Conservation (phyloP, 2,888 invertebrate genomes). For the Metallyticus violacea region DNA sequence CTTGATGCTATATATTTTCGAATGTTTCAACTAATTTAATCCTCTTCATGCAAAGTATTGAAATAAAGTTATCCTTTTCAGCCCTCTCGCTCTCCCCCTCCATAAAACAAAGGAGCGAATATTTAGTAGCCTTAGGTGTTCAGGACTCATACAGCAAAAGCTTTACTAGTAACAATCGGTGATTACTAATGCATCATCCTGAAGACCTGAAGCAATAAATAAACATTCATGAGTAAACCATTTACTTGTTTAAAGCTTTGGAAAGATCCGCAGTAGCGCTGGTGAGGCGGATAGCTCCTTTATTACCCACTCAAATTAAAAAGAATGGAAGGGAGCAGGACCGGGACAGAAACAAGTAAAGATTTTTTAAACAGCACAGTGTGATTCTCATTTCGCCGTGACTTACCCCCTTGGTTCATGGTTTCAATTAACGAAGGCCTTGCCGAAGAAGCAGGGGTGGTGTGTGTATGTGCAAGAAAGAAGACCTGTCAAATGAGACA, state of each 20-base stretch:
- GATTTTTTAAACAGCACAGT: neutral
- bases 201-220: too few relatives aligned
- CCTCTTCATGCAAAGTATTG: too few relatives aligned
- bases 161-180: too few relatives aligned
- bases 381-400: neutral
- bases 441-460: neutral
- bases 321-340: neutral
- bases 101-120: too few relatives aligned
- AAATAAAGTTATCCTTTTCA: too few relatives aligned
- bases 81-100: too few relatives aligned
- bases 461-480: neutral
- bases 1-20: too few relatives aligned
- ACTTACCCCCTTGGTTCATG: neutral
- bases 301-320: neutral
- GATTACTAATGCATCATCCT: too few relatives aligned
- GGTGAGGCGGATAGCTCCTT: neutral
- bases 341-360: neutral
- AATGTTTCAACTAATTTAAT: too few relatives aligned
- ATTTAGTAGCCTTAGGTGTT: too few relatives aligned
- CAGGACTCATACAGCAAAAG: too few relatives aligned
- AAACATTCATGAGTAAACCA: neutral
- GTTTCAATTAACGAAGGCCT: constrained; percentile 12
- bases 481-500: constrained; percentile 27
- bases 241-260: neutral
- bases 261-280: neutral